Base-by-base conservation (phyloP, 2,888 invertebrate species). In the Apotomis betuletana region DNA sequence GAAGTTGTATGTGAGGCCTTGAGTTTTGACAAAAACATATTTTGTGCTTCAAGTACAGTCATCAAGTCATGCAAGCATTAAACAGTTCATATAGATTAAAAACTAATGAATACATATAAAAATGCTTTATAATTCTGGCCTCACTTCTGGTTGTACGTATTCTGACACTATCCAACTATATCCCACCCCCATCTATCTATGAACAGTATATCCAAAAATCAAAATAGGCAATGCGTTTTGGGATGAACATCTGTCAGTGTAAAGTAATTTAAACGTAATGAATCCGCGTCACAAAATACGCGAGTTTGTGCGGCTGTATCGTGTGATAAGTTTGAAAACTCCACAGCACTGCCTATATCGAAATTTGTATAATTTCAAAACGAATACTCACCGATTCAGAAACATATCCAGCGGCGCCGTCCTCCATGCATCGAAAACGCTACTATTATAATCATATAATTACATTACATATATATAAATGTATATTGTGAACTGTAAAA, bases 381-480 rank as follows among this genome's bases (percentile, higher is more conserved):
- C 64, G 60, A 63, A 74, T 69, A 90, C 92, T 92, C 78, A 91
- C 92, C 91, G 82, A 86, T 83, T 83, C 81, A 88, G 83, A 87
- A 88, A 87, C 82, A 80, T 77, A 86, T 80, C 79, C 77, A 79
- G 88, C 83, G 81, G 82, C 77, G 76, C 80, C 85, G 83, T 83
- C 83, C 79, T 78, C 78, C 80, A 82, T 85, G 85, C 80, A 78
- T 80, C 79, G 80, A 82, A 27, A 83, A 79, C 77, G 79, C 82
- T 83, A 83, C 75, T 70, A 80, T 77, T 69, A 82, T 80, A 80
- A 81, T 80, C 75, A 64, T 70, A 69, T 63, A 70, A 65, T 70
- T 70, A 70, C 70, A 78, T 79, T 79, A 79, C 78, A 83, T 83
- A 81, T 80, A 82, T 73, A 79, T 78, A 75, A 72, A 75, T 67